A percentile compares a stretch with the other conserved stretches of the same genome.
These are phyloP conservation scores for Charadrius vociferus DNA, from an alignment of 2,113 vertebrate genomes.

Conservation along the genomic window DNA sequence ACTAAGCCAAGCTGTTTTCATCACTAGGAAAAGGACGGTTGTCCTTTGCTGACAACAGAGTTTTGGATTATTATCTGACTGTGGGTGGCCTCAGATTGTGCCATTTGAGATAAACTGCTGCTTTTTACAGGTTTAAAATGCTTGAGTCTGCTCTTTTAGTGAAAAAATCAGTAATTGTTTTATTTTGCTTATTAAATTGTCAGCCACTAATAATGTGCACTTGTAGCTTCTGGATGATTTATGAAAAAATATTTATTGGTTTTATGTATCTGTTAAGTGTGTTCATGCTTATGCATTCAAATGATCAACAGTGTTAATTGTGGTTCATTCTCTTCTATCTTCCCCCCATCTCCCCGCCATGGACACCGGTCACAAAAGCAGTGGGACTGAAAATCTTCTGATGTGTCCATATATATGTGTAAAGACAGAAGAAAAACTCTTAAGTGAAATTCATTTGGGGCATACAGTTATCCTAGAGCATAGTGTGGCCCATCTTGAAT, in stretches of 20 bases:
- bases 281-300: background rate
- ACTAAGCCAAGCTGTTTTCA: background rate
- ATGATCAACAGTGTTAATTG: background rate
- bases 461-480: background rate
- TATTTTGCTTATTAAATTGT: background rate
- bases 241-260: background rate
- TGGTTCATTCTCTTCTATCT: background rate
- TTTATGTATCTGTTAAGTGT: background rate
- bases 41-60: background rate
- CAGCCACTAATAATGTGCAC: background rate
- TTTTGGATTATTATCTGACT: background rate
- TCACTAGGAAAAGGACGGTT: background rate
- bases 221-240: background rate
- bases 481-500: background rate
- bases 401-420: background rate
- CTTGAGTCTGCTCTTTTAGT: background rate
- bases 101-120: background rate
- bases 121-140: background rate
- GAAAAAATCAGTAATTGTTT: background rate
- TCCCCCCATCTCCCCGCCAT: fast-evolving
- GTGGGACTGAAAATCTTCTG: background rate
- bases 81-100: background rate
- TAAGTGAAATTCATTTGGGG: background rate
- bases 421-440: background rate
- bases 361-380: background rate